Evolutionary conservation across 1,140 invertebrate species (phyloP), one percentile per base, ranked within the genome.

Genomic region (Anastrepha obliqua): DNA sequence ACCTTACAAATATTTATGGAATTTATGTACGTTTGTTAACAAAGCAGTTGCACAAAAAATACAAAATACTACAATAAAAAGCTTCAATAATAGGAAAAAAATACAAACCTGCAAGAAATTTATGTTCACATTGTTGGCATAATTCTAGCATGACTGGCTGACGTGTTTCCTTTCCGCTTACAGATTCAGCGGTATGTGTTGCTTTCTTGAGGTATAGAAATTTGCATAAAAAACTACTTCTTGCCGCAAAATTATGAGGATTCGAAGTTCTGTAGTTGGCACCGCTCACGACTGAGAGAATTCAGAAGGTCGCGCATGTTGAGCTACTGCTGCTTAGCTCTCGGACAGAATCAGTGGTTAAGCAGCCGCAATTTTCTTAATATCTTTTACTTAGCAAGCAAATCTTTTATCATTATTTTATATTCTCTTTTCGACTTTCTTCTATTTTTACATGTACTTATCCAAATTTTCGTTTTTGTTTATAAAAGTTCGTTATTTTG

Each of bases 71-170:
- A 47, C 4, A 74, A n/a, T 15, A 15, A 74, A 44, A 44, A 4
- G 39, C 39, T 74, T 74, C 42, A 47, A 70, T 70, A 70, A 47
- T 29, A 29, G 2, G 15, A 17, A 29, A 15, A 2, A 62, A 15
- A 62, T 62, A 62, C 15, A 62, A 74, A 44, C 39, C 17, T 44
- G 39, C 67, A 44, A 44, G 39, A 47, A 74, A 74, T 74, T 74
- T 74, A 74, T 74, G 67, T 74, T 74, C 42, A 74, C 42, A 17
- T 74, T 39, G 13, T 11, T 74, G 67, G 42, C 67, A 44, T 74
- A 74, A 74, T 74, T 74, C 67, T 74, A 74, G 44, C 67, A 47
- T 44, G 67, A 74, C 67, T 44, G 42, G 42, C 44, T 47, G 67
- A 74, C 67, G 67, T 74, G 64, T 67, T 67, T 67, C 29, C 64